Evolutionary conservation across 2,113 vertebrate genomes (phyloP).

Genomic region (Heterotis niloticus): DNA sequence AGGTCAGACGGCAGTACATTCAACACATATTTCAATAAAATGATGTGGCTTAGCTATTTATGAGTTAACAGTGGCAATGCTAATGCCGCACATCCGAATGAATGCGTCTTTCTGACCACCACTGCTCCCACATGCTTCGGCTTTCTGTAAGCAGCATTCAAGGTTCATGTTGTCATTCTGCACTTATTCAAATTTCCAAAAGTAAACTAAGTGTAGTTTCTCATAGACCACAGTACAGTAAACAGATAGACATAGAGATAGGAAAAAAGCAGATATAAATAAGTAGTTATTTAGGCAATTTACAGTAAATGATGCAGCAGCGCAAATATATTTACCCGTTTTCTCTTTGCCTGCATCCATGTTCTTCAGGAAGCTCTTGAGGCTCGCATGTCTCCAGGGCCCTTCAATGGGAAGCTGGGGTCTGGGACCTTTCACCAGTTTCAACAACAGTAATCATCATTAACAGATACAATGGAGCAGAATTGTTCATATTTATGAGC

Average conservation of each 20-base stretch:
- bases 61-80: not conserved
- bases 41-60: not conserved
- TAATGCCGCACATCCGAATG: not conserved
- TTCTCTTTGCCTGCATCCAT: constrained; percentile 60
- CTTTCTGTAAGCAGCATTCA: not conserved
- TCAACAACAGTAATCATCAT: not conserved
- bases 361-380: constrained; percentile 65
- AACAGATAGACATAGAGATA: too few relatives aligned
- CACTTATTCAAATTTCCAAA: too few relatives aligned
- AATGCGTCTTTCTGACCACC: not conserved
- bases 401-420: constrained; percentile 64
- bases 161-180: too few relatives aligned
- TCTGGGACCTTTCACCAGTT: constrained; percentile 48
- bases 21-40: not conserved
- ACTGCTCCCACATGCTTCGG: not conserved
- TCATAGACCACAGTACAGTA: too few relatives aligned
- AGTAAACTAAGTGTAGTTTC: too few relatives aligned
- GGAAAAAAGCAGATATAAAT: too few relatives aligned
- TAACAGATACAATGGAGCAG: too few relatives aligned
- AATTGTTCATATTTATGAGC: too few relatives aligned
- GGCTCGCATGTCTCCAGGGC: constrained; percentile 63
- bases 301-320: too few relatives aligned
- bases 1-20: not conserved
- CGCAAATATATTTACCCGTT: constrained; percentile 45
- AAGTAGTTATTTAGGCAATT: too few relatives aligned